Evolutionary conservation across 2,888 invertebrate species (phyloP), one percentile per base, ranked within the genome.

Genomic region (Arge pagana): DNA sequence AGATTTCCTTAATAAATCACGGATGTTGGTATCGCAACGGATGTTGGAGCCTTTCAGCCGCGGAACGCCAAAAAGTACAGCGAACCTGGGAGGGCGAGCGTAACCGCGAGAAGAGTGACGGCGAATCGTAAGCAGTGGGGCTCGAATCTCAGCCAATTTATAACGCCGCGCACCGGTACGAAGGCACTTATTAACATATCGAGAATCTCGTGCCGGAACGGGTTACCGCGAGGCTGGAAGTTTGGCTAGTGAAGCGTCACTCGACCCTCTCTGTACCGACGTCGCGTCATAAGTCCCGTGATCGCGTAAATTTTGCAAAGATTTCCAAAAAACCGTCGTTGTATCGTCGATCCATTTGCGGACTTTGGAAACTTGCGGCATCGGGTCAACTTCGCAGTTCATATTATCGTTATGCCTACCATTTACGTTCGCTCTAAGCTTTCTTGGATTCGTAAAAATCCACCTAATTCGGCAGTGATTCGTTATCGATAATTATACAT

Each of bases 181-280:
- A 41, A 50, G 50, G 31, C 30, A 50, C 24, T 50, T 40, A 50
- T 50, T 50, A 50, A 50, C 50, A 40, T 50, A 50, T 50, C 40
- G 21, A 50, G 40, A 31, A 24, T 23, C 40, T 36, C 40, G 24
- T 42, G 26, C 30, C 7, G n/a, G 33, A 24, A 35, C 33, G 45
- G 35, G 45, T 45, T 45, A 45, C 45, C 7, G 31, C 18, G 40
- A 15, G 33, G 40, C 8, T 31, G 50, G 39, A 50, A 50, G 30
- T 41, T 50, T 50, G 40, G 40, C 40, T 50, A 50, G 40, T 50
- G 50, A 50, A 40, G 39, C 50, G 33, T 50, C 50, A 50, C 31
- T 50, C 50, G n/a, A 50, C 21, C 31, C 19, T 31, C 39, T 31
- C 50, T 37, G 13, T 33, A 23, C 31, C 23, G 39, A 37, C 50